phyloP scores from a whole-genome alignment of 2,113 vertebrate genomes.

The Psittacula cyanocephala region DNA sequence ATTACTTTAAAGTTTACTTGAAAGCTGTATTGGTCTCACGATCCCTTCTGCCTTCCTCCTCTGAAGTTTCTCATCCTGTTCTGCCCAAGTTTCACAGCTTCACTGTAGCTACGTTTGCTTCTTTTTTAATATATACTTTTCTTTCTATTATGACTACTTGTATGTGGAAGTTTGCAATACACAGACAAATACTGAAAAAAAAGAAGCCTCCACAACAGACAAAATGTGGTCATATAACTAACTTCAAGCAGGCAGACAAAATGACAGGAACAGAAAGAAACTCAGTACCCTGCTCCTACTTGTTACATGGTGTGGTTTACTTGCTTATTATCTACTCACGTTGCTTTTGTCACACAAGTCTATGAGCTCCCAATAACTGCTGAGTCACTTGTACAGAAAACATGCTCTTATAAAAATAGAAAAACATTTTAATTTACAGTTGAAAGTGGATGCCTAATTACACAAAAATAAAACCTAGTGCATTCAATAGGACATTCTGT shows the following conservation, averaged over 20 bases:
- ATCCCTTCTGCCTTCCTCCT: not conserved
- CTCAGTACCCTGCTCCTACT: not conserved
- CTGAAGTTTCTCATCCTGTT: not conserved
- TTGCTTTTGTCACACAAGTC: not conserved
- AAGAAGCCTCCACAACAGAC: not conserved
- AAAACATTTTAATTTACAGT: not conserved
- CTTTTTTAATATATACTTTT: not conserved
- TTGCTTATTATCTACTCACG: not conserved
- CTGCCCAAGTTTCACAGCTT: not conserved
- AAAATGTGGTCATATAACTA: not conserved
- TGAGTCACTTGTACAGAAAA: not conserved
- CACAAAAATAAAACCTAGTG: not conserved
- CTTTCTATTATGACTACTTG: not conserved
- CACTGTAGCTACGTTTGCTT: not conserved
- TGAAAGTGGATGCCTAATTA: not conserved
- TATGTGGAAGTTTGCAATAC: not conserved
- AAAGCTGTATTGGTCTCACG: not conserved
- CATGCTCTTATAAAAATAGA: not conserved
- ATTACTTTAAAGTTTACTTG: not conserved
- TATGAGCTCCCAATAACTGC: not conserved
- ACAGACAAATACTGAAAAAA: not conserved
- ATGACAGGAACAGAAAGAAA: not conserved
- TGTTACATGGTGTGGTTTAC: not conserved
- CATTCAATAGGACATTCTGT: not conserved
- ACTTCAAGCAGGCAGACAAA: not conserved